These are phyloP conservation scores for Nanger granti DNA, from an alignment of 2,113 vertebrate genomes.

Conservation along the genomic window DNA sequence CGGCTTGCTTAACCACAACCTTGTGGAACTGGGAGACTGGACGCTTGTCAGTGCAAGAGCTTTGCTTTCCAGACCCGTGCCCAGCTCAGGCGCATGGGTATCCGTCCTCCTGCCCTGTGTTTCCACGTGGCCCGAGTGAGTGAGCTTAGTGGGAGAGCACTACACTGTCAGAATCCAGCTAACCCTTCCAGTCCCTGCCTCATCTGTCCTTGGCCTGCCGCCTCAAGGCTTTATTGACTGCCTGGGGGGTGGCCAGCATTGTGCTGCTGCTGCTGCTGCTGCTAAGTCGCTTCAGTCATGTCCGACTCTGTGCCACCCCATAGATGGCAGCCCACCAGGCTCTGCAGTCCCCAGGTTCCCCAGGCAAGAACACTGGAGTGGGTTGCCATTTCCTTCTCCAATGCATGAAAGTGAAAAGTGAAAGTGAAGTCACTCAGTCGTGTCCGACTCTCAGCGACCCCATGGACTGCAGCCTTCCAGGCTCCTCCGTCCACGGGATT, in stretches of 20 bases:
- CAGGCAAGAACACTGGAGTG: too few relatives aligned
- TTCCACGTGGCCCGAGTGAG: background rate
- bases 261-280: background rate
- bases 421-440: too few relatives aligned
- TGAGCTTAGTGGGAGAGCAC: background rate
- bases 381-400: too few relatives aligned
- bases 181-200: background rate
- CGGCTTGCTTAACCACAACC: background rate
- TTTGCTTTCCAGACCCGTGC: background rate
- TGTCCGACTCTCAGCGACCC: accelerated
- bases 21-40: accelerated
- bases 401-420: too few relatives aligned
- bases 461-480: too few relatives aligned
- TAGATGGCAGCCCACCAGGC: too few relatives aligned
- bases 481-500: too few relatives aligned
- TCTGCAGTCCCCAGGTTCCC: accelerated
- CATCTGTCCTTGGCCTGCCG: background rate
- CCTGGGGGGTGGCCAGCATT: background rate
- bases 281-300: too few relatives aligned
- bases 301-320: too few relatives aligned
- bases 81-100: accelerated
- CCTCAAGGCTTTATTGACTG: background rate
- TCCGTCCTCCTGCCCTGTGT: accelerated
- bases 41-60: background rate
- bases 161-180: background rate